Evolutionary conservation across 2,797 vertebrate genomes (phyloP), one percentile per base, ranked within the genome.

Genomic region (Rhinella marina): DNA sequence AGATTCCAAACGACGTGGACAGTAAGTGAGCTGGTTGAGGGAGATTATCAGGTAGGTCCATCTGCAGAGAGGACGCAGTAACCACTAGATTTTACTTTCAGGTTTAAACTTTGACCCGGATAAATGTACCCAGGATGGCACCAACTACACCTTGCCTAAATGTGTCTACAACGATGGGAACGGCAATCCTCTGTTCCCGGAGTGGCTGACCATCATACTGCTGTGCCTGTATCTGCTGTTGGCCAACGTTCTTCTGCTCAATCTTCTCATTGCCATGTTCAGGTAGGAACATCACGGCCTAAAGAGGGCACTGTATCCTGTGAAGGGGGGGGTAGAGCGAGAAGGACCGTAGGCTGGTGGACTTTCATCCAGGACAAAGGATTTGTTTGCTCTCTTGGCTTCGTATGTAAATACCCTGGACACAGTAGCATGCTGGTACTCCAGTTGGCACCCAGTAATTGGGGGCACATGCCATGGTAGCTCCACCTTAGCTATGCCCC

Each of bases 241-340:
- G 66, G 95, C 96, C 90, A 97, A 97, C 92, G 96, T 97, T 68
- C 93, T 97, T 82, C 94, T 97, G 86, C 95, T 97, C 83, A 97
- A 97, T 90, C 93, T 97, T 78, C 94, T 97, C 85, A 97, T 97
- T 54, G 96, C 96, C 6, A 96, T 97, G 92, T 96, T 97, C 91
- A 96, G 95, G 96, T 97, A 91, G 93, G 95, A 92, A 27, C 17
- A 23, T 3, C 3, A 25, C 10, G 0, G 8, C 41, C 41, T 41
- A 41, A 41, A 41, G 41, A 41, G 41, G 41, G 41, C 41, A 41
- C 7, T 41, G 41, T 6, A 5, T 6, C 4, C 4, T 41, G 41
- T 41, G 41, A 5, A n/a, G n/a, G n/a, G n/a, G n/a, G 23, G 21
- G 61, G 3, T 10, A 10, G 7, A 23, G 21, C 2, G 21, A 23